phyloP scores from a whole-genome alignment of 2,888 invertebrate genomes.

The Lordiphosa fenestrarum region DNA sequence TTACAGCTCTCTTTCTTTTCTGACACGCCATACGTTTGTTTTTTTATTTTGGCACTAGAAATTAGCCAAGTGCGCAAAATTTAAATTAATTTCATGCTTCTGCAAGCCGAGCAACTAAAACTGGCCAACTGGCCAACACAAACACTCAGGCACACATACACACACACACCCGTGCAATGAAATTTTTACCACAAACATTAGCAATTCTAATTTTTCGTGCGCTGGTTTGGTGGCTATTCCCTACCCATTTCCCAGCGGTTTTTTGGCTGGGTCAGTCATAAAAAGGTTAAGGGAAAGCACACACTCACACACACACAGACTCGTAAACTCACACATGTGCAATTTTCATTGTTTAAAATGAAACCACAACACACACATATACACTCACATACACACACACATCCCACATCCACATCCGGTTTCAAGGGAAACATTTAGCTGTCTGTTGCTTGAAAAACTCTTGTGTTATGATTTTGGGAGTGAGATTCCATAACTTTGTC shows the following conservation, averaged over 20 bases:
- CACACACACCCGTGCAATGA: conserved; percentile 15
- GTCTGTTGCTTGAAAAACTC: conserved; percentile 37
- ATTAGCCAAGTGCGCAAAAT: conserved; percentile 66
- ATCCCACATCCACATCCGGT: conserved; percentile 45
- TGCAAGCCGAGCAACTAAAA: conserved; percentile 61
- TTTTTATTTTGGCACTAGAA: conserved; percentile 46
- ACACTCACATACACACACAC: no score
- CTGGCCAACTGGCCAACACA: conserved; percentile 40
- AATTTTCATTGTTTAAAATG: conserved; percentile 63
- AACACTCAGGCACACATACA: conserved; percentile 15
- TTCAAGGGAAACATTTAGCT: conserved; percentile 62
- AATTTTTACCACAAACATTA: conserved; percentile 67
- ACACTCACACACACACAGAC: conserved; percentile 13
- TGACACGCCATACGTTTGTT: conserved; percentile 36
- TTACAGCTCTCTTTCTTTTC: background rate
- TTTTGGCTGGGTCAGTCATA: conserved; percentile 59
- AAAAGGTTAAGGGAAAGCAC: conserved; percentile 55
- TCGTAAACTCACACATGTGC: conserved; percentile 19
- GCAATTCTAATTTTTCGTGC: conserved; percentile 65
- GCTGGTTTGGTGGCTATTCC: conserved; percentile 28
- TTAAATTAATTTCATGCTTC: conserved; percentile 65
- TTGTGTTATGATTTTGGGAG: conserved; percentile 31
- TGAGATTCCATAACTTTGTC: conserved; percentile 36
- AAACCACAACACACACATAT: conserved; percentile 49
- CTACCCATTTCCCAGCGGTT: conserved; percentile 20